Conservation (phyloP, 1,140 invertebrate genomes). For the Metopolophium dirhodum region DNA sequence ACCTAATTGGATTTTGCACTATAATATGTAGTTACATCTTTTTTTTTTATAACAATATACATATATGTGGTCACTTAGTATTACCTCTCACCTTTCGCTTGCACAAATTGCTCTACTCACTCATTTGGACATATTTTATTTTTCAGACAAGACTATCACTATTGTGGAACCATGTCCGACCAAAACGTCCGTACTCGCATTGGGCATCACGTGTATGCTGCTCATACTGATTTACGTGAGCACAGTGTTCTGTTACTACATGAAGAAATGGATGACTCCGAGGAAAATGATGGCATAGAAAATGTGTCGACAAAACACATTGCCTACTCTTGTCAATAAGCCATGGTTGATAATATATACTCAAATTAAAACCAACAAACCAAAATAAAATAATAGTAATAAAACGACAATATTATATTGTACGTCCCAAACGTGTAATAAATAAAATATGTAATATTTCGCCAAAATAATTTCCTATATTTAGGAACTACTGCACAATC, state of each 20-base stretch:
- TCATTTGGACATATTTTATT: conserved; percentile 58
- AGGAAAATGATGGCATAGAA: conserved; percentile 76
- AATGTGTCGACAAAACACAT: not conserved
- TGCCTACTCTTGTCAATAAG: conserved; percentile 20
- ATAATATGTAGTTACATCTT: not conserved
- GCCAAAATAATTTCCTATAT: not conserved
- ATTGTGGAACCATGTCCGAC: conserved; percentile 88
- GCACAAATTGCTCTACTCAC: not conserved
- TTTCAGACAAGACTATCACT: conserved; percentile 82
- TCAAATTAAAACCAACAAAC: not conserved
- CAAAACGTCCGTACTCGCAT: conserved; percentile 83
- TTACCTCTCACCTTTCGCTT: too few relatives aligned
- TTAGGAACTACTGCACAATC: not conserved
- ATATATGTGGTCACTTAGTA: not conserved
- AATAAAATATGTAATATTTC: not conserved
- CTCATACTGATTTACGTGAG: conserved; percentile 88
- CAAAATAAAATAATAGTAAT: not conserved
- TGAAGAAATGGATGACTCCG: conserved; percentile 87
- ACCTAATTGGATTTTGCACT: not conserved
- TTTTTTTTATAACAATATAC: not conserved
- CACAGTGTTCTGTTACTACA: conserved; percentile 88
- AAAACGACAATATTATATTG: not conserved
- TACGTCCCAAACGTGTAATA: not conserved
- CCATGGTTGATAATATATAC: conserved; percentile 35
- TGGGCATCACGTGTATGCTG: conserved; percentile 87